phyloP scores from a whole-genome alignment of 2,888 invertebrate species.

The Pollenia angustigena region DNA sequence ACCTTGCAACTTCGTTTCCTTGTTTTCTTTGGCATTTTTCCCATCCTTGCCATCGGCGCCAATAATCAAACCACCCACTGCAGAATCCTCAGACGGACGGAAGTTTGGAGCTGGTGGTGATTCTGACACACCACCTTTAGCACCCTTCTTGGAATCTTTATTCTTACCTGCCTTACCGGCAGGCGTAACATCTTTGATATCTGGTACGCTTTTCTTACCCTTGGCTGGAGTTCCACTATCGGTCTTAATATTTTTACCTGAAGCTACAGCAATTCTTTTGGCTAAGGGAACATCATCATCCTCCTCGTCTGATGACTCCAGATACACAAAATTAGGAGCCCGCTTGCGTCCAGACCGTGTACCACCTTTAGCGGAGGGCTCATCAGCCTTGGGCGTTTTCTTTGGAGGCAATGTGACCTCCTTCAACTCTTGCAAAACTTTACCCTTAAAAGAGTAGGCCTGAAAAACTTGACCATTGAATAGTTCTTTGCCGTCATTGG shows the following conservation, averaged over 20 bases:
- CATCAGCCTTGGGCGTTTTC: conserved; percentile 77
- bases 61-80: conserved; percentile 89
- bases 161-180: conserved; percentile 36
- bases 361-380: conserved; percentile 62
- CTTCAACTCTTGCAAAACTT: conserved; percentile 81
- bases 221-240: conserved; percentile 66
- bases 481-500: conserved; percentile 87
- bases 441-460: conserved; percentile 87
- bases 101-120: conserved; percentile 79
- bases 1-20: conserved; percentile 90
- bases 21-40: conserved; percentile 87
- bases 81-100: conserved; percentile 89
- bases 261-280: conserved; percentile 83
- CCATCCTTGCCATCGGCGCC: conserved; percentile 85
- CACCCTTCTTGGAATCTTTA: conserved; percentile 63
- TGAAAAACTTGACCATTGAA: conserved; percentile 88
- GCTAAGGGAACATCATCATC: conserved; percentile 84
- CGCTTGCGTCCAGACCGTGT: conserved; percentile 77
- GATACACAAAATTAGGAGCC: conserved; percentile 80
- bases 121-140: conserved; percentile 55
- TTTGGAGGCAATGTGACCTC: conserved; percentile 82
- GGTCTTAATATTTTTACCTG: conserved; percentile 76
- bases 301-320: conserved; percentile 84
- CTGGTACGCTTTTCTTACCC: conserved; percentile 32
- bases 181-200: conserved; percentile 36